phyloP scores from a whole-genome alignment of 2,888 invertebrate genomes.

The Phyto melanocephala region DNA sequence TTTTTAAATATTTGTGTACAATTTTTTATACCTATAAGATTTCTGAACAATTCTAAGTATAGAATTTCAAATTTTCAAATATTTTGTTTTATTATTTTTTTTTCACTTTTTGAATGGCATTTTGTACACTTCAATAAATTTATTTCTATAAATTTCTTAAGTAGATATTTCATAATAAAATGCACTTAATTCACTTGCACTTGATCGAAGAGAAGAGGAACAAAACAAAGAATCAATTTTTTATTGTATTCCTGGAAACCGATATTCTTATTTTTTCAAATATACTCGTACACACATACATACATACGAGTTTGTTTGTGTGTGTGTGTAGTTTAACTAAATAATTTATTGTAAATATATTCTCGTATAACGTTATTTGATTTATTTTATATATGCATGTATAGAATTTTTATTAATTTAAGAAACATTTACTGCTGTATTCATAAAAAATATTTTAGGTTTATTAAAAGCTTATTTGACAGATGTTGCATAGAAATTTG shows the following conservation, averaged over 20 bases:
- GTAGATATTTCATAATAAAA: conserved; percentile 28
- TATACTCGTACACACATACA: too few species aligned
- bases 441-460: too few species aligned
- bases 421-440: too few species aligned
- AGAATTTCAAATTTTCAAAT: too few species aligned
- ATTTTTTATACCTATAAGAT: too few species aligned
- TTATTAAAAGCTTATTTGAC: too few species aligned
- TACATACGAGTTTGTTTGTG: too few species aligned
- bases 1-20: too few species aligned
- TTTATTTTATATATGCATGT: not conserved
- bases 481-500: too few species aligned
- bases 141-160: not conserved
- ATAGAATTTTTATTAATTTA: not conserved
- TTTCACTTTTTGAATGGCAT: not conserved
- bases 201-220: not conserved
- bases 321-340: not conserved
- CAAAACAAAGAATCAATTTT: not conserved
- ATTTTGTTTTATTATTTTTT: not conserved
- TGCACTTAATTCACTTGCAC: conserved; percentile 15
- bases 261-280: conserved; percentile 12
- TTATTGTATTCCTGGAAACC: conserved; percentile 58
- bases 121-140: not conserved
- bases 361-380: conserved; percentile 21
- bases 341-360: conserved; percentile 7
- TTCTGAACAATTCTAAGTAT: too few species aligned